Evolutionary conservation across 2,797 vertebrate species (phyloP).

Genomic region (Sebastes reedi): DNA sequence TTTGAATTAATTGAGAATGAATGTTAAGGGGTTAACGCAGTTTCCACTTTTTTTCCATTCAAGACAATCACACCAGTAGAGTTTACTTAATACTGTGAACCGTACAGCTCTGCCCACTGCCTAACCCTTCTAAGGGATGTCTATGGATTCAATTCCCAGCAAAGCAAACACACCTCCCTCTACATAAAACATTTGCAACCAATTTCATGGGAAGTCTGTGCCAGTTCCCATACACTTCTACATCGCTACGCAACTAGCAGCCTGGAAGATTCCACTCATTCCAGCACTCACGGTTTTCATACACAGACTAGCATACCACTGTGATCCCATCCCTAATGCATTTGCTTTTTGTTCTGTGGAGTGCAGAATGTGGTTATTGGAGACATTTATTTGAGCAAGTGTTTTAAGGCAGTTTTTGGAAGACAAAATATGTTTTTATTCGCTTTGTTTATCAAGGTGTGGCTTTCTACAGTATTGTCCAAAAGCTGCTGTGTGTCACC

Average conservation of each 20-base stretch:
- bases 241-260: conserved; percentile 7
- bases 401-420: background rate
- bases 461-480: background rate
- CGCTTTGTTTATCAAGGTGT: background rate
- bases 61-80: background rate
- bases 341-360: conserved; percentile 37
- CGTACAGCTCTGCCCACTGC: background rate
- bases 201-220: background rate
- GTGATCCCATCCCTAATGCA: conserved; percentile 32
- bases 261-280: conserved; percentile 49
- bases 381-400: conserved; percentile 31
- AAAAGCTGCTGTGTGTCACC: background rate
- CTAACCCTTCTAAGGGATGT: background rate
- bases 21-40: too few species aligned
- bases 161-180: conserved; percentile 30
- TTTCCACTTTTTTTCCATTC: too few species aligned
- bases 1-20: too few species aligned
- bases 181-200: conserved; percentile 11
- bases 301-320: conserved; percentile 43
- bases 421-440: background rate
- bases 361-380: conserved; percentile 40
- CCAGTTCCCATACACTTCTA: conserved; percentile 16
- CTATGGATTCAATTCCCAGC: conserved; percentile 13
- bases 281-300: conserved; percentile 32
- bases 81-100: conserved; percentile 11